Base-by-base conservation (phyloP, 1,140 invertebrate species). In the Pomacea maculata region DNA sequence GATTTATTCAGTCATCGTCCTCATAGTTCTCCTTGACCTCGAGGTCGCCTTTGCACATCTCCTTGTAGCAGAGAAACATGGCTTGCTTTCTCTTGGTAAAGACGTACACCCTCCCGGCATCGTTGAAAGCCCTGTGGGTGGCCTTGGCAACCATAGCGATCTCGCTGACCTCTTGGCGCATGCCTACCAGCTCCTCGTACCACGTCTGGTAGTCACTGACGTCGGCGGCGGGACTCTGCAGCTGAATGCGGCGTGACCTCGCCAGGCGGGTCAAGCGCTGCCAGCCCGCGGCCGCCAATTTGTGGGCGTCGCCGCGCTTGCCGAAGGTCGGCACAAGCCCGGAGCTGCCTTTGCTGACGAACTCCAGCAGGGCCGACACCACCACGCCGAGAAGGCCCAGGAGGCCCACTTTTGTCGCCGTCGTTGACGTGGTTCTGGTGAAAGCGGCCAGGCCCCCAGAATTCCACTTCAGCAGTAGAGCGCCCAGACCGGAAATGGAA, bases 401-500 rank as follows among this genome's bases (percentile, higher is more conserved):
- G 25, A 68, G 17, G 10, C 75, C 75, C 57, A 17, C 57, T 15
- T 29, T 21, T 21, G 63, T 57, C 15, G 74, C 57, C 11, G 63
- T n/a, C 15, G 74, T 25, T 15, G 74, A 21, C 6, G 34, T 52
- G 1, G 64, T 77, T 63, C 25, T n/a, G 12, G 3, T 14, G 12
- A 2, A 29, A 12, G 29, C 34, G 63, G 57, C 75, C 9, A 9
- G 19, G 5, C 21, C 21, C 12, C 17, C 57, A 12, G 12, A 45
- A 45, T 8, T 19, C 63, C 75, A 77, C 2, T 77, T 65, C 64
- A 77, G 10, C 64, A 77, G 75, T 29, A 65, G 54, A 34, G 75
- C 64, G 14, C 75, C 75, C 55, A 77, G 52, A 52, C 75, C 75
- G 64, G 75, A 77, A 67, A 77, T 21, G 75, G 75, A 77, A 68